A percentile compares a stretch with the other conserved stretches of the same genome.
Conservation (phyloP, 2,113 vertebrate species). For the Illadopsis cleaveri region DNA sequence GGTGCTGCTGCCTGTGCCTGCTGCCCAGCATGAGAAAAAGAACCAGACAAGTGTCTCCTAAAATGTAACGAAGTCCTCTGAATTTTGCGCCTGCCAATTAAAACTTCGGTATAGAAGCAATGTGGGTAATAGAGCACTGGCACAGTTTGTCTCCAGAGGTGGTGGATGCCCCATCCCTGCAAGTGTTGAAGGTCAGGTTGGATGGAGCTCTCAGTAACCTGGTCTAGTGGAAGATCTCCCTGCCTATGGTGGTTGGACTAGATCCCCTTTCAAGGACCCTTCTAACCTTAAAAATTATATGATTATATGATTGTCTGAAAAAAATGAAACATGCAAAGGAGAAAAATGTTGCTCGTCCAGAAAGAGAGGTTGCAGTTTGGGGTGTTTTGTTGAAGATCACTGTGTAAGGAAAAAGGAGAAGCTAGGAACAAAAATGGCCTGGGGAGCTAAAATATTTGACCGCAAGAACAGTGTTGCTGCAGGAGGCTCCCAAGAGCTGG, state of each 20-base stretch:
- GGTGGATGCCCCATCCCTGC: not conserved
- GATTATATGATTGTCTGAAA: not conserved
- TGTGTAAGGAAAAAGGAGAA: not conserved
- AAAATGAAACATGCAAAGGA: not conserved
- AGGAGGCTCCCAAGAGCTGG: not conserved
- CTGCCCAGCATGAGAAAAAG: not conserved
- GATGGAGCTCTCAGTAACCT: not conserved
- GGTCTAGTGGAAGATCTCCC: not conserved
- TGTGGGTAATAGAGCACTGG: no score
- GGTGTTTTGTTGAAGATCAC: not conserved
- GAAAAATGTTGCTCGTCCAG: not conserved
- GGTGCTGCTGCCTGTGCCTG: not conserved
- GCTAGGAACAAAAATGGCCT: not conserved
- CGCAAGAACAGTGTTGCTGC: not conserved
- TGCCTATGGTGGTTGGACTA: rapidly evolving
- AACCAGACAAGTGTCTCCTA: not conserved
- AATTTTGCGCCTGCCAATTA: not conserved
- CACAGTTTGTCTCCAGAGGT: not conserved
- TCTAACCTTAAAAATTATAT: not conserved
- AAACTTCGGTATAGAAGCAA: rapidly evolving
- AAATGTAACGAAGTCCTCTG: not conserved
- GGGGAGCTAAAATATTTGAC: not conserved
- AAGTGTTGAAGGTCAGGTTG: not conserved
- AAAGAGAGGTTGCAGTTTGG: not conserved
- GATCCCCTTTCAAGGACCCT: not conserved